Evolutionary conservation across 2,888 invertebrate species (phyloP).

Genomic region (Malacosoma neustria): DNA sequence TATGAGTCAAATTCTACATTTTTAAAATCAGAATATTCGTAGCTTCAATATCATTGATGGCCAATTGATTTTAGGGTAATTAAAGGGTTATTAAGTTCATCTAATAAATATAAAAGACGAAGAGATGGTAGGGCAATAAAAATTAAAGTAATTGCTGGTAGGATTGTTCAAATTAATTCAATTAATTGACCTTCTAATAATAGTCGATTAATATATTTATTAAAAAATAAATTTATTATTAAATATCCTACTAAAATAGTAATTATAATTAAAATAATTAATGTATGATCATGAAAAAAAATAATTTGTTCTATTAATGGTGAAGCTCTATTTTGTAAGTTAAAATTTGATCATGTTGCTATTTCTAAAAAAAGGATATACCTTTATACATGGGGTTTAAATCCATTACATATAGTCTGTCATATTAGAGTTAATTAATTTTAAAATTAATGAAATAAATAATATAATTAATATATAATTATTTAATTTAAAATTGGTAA

Average conservation of each 20-base stretch:
- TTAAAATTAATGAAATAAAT: too few relatives aligned
- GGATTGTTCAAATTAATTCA: conserved; percentile 79
- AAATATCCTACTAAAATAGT: conserved; percentile 74
- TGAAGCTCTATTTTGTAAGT: conserved; percentile 76
- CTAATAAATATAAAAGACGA: conserved; percentile 75
- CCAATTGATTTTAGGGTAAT: conserved; percentile 78
- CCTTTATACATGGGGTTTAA: conserved; percentile 81
- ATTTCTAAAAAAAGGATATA: conserved; percentile 77
- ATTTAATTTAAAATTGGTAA: conserved; percentile 71
- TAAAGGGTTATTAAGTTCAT: conserved; percentile 75
- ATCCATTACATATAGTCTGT: conserved; percentile 73
- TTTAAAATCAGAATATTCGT: conserved; percentile 78
- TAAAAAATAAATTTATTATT: conserved; percentile 71
- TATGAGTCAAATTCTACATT: conserved; percentile 77
- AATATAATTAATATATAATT: too few relatives aligned
- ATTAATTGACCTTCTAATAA: conserved; percentile 75
- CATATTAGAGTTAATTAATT: conserved; percentile 80
- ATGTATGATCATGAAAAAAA: conserved; percentile 77
- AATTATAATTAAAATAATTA: conserved; percentile 78
- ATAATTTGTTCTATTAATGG: conserved; percentile 80
- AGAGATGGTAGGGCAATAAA: conserved; percentile 78
- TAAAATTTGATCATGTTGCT: conserved; percentile 73
- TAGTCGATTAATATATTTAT: conserved; percentile 73
- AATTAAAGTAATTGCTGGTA: conserved; percentile 76
- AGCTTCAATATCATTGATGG: conserved; percentile 80